These are phyloP conservation scores for Gambusia affinis DNA, from an alignment of 2,113 vertebrate species.

Conservation along the genomic window DNA sequence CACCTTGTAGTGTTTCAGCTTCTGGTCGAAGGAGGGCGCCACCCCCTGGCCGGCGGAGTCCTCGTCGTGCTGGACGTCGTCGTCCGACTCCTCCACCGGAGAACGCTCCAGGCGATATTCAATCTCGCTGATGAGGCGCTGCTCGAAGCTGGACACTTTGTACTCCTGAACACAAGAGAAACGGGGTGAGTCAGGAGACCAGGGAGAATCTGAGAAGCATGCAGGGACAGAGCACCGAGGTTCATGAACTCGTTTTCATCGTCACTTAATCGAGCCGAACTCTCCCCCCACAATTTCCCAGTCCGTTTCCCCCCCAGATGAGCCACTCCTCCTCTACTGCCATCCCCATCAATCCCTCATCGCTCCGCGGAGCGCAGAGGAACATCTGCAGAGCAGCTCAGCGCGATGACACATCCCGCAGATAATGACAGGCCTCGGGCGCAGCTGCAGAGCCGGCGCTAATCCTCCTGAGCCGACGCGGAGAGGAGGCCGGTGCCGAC, in stretches of 20 bases:
- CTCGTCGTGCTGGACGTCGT: constrained; percentile 87
- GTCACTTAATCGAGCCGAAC: constrained; percentile 1
- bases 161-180: constrained; percentile 85
- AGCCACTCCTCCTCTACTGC: constrained; percentile 37
- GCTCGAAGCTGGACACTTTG: constrained; percentile 98
- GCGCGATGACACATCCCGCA: constrained; percentile 69
- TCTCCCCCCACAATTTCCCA: constrained; percentile 36
- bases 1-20: constrained; percentile 95
- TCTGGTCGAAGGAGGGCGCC: constrained; percentile 87
- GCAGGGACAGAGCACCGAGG: constrained; percentile 7
- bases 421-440: constrained; percentile 73
- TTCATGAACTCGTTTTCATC: constrained; percentile 29
- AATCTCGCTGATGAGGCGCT: constrained; percentile 97
- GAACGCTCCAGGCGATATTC: constrained; percentile 96
- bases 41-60: constrained; percentile 66
- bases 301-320: constrained; percentile 6
- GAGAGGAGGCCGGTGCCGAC: neutral
- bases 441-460: constrained; percentile 65
- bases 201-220: neutral
- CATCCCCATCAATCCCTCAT: constrained; percentile 54
- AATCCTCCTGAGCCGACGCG: constrained; percentile 36
- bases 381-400: constrained; percentile 69
- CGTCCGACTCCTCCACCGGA: constrained; percentile 92
- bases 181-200: neutral
- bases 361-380: constrained; percentile 36